Conservation (phyloP, 2,113 vertebrate species). For the Brachyistius frenatus region DNA sequence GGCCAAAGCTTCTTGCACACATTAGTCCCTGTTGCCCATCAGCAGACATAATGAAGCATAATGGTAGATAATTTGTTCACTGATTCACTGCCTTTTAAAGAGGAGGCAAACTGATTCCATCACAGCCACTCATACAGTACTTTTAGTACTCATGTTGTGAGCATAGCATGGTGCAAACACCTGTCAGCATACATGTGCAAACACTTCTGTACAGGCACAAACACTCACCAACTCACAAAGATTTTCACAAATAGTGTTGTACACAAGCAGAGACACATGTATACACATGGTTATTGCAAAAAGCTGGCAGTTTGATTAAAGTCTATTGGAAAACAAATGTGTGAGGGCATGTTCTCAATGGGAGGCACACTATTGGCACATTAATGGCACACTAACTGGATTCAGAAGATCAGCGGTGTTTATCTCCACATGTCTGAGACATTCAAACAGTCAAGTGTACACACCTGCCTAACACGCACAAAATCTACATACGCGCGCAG, state of each 20-base stretch:
- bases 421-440: slow-evolving; percentile 36
- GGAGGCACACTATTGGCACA: slow-evolving; percentile 61
- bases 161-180: slow-evolving; percentile 1
- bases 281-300: slow-evolving; percentile 47
- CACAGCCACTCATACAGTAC: slow-evolving; percentile 30
- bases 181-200: slow-evolving; percentile 24
- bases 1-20: slow-evolving; percentile 39
- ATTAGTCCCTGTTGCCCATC: slow-evolving; percentile 68
- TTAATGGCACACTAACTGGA: too few species aligned
- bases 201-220: slow-evolving; percentile 16
- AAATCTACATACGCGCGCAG: neutral
- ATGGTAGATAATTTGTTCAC: slow-evolving; percentile 73
- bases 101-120: slow-evolving; percentile 67
- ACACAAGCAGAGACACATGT: slow-evolving; percentile 5
- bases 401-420: slow-evolving; percentile 42
- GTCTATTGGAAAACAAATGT: slow-evolving; percentile 66
- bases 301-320: slow-evolving; percentile 60
- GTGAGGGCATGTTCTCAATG: slow-evolving; percentile 58
- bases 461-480: slow-evolving; percentile 42
- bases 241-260: neutral
- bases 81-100: slow-evolving; percentile 72
- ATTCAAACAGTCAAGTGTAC: slow-evolving; percentile 10
- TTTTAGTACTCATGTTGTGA: slow-evolving; percentile 49
- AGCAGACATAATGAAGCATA: slow-evolving; percentile 74
- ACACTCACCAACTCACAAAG: slow-evolving; percentile 13